Evolutionary conservation across 2,113 vertebrate species (phyloP), one percentile per base, ranked within the genome.

Genomic region (Chaenogobius annularis): DNA sequence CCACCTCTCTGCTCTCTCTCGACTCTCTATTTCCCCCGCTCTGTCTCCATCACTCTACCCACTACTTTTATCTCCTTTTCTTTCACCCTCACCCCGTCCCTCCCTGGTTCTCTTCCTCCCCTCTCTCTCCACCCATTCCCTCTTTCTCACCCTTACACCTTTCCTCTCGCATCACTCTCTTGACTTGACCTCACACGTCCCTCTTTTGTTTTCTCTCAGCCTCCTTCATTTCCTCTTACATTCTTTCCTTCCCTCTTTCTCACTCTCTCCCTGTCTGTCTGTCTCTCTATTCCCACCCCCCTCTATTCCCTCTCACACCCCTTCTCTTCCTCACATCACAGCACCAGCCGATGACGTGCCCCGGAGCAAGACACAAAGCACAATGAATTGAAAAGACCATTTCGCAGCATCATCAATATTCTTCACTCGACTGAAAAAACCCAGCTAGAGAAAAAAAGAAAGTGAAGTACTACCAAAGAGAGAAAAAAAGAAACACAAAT

Each of bases 381-480:
- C 75, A 70, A 58, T 58, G 64, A 76, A 71, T 54, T 59, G 35
- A 72, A 73, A 52, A 58, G 19, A 61, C 17, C 61, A 74, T 58
- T 78, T 73, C 72, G 68, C 81, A 74, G 72, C 40, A 76, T 77
- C 74, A 82, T 73, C 79, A 80, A 50, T 70, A 75, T 81, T 81
- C 59, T 44, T 76, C 48, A 66, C 46, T 63, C 15, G 52, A 68
- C 40, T 4, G 40, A 77, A 46, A 65, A 19, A 0, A 17, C 12
- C 56, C 56, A 17, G 7, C 26, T 3, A 44, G 35, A 19, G 48
- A 46, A 35, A 23, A 46, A 61, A 58, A 31, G 23, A 11, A 64
- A 68, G 67, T 70, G 46, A 79, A 64, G 17, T 61, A 31, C 54
- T 73, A 68, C 6, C 64, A 61, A 10, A 3, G 37, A 20, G 35